phyloP scores from a whole-genome alignment of 2,888 invertebrate genomes.

The Pheosia tremula region DNA sequence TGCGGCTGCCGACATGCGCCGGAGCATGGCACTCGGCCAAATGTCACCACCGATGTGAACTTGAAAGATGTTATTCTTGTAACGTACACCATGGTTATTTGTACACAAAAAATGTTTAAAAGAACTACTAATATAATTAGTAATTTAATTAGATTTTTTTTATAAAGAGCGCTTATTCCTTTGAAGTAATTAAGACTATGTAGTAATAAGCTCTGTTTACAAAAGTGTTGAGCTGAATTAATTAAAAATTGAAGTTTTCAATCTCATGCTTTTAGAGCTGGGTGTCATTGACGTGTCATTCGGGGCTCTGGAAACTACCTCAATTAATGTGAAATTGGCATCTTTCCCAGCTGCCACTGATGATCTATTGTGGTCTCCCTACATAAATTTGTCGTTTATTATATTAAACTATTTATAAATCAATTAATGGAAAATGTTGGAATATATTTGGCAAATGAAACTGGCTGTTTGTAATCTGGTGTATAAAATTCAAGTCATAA shows the following conservation, averaged over 20 bases:
- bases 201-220: too few species aligned
- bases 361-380: background rate
- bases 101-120: conserved; percentile 37
- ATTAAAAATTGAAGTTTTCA: too few species aligned
- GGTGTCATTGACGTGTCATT: background rate
- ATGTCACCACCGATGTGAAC: conserved; percentile 48
- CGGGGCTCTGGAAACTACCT: background rate
- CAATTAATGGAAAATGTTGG: background rate
- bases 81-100: conserved; percentile 43
- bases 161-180: too few species aligned
- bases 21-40: conserved; percentile 42
- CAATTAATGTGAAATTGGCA: conserved; percentile 3
- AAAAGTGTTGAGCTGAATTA: too few species aligned
- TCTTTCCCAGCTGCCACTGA: background rate
- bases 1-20: conserved; percentile 29
- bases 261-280: background rate
- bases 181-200: too few species aligned
- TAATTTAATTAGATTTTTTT: background rate
- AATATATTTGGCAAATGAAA: background rate
- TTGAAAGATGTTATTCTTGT: conserved; percentile 57
- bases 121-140: background rate
- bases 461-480: background rate
- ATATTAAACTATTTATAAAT: background rate
- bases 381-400: background rate
- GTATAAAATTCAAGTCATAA: too few species aligned